Percentiles rank a stretch among this genome's conserved stretches.
phyloP scores from a whole-genome alignment of 2,113 vertebrate genomes.

The Nannospalax galili region DNA sequence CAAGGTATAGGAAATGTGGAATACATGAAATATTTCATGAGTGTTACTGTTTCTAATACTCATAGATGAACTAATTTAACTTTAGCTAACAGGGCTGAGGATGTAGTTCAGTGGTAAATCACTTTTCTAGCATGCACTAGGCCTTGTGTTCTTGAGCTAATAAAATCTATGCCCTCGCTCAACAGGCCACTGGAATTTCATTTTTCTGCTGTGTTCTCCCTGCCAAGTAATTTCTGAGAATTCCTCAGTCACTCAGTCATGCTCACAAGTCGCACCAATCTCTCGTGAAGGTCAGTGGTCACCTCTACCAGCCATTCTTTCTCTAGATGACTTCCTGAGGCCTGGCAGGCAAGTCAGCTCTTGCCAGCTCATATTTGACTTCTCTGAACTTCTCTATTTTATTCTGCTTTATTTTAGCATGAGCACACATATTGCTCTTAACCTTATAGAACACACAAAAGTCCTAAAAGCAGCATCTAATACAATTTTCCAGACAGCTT shows the following conservation, averaged over 20 bases:
- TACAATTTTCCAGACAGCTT: neutral
- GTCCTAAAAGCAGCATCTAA: neutral
- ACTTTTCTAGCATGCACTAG: neutral
- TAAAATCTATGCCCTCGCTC: neutral
- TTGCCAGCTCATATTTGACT: neutral
- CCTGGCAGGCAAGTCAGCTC: neutral
- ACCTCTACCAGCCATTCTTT: neutral
- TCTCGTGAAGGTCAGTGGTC: conserved; percentile 5
- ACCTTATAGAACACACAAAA: neutral
- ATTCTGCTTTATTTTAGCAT: neutral
- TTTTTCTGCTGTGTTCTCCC: neutral
- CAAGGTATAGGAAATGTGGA: neutral
- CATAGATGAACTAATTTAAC: conserved; percentile 29
- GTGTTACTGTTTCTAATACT: neutral
- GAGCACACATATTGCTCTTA: neutral
- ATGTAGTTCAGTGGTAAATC: neutral
- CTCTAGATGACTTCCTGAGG: neutral
- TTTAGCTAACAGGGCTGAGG: neutral
- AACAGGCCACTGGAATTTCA: neutral
- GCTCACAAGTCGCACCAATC: neutral
- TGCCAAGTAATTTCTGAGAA: conserved; percentile 15
- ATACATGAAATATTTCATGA: neutral
- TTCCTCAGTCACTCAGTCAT: neutral
- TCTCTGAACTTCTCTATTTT: neutral
- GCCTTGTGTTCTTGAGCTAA: neutral